Evolutionary conservation across 2,113 vertebrate genomes (phyloP), one percentile per base, ranked within the genome.

Genomic region (Eublepharis macularius): DNA sequence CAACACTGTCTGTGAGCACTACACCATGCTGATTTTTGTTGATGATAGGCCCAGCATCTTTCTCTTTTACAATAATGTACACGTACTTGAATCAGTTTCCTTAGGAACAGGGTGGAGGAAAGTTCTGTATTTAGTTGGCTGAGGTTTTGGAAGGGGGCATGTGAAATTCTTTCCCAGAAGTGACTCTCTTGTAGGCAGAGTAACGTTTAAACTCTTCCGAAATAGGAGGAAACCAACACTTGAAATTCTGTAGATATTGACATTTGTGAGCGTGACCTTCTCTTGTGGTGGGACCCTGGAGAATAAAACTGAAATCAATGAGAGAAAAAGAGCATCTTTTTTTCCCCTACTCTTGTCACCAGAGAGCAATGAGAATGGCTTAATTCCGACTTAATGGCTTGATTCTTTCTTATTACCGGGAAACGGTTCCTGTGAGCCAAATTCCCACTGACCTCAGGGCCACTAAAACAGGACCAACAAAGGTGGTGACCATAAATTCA

Each of bases 181-280:
- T 36, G 32, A 39, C 16, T 19, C 21, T n/a, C 10, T 2, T 14
- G 29, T 2, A 47, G 41, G 14, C 45, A n/a, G 24, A 34, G n/a
- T 29, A 76, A 84, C 8, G 6, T 65, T 76, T 76, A 45, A 47
- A 24, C 32, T 2, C 8, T 32, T 11, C 94, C 69, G 47, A 1
- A 0, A 57, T 74, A 13, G 6, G 60, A 93, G 81, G 92, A 94
- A 95, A 93, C 81, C 65, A 81, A 81, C 82, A 92, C 39, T 29
- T 90, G 87, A 89, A 92, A 90, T 91, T 91, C 92, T 91, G 70
- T 36, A 68, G 65, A 80, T 85, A 81, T 77, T 88, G n/a, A 51
- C 73, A 76, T 89, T 85, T 85, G 76, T 60, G 70, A 51, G 0
- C 54, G 88, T 75, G 86, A 91, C 94, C 93, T 92, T 94, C 88